A percentile compares a stretch with the other conserved stretches of the same genome.
Conservation (phyloP, 92 coral and sea anemone species). For the Desmophyllum pertusum region DNA sequence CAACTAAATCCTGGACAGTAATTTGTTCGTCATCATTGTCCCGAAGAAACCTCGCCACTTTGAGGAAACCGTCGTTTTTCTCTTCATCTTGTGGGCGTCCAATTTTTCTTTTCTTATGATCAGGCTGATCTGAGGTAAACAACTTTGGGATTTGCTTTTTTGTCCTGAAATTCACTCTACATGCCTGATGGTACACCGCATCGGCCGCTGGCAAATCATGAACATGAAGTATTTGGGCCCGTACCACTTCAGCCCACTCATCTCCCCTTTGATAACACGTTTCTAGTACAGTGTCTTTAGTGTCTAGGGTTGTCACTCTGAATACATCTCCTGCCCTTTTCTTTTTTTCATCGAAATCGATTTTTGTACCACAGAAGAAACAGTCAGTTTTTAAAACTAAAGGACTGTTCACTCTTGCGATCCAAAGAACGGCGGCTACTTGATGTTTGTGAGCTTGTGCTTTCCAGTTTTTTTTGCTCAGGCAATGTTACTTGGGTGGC, state of each 20-base stretch:
- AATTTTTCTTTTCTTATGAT: no score
- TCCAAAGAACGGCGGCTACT: constrained; percentile 15
- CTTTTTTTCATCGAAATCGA: constrained; percentile 28
- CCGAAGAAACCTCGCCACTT: constrained; percentile 25
- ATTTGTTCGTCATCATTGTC: constrained; percentile 61
- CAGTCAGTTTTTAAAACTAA: constrained; percentile 51
- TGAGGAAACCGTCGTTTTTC: constrained; percentile 43
- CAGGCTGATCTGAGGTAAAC: no score
- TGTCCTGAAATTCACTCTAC: constrained; percentile 57
- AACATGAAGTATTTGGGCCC: constrained; percentile 32
- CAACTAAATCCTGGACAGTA: constrained; percentile 10
- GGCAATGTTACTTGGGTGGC: constrained; percentile 20
- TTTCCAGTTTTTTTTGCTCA: constrained; percentile 8
- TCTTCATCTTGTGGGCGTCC: constrained; percentile 61
- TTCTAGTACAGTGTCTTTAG: constrained; percentile 20
- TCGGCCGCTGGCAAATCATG: constrained; percentile 55
- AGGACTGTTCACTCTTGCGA: constrained; percentile 16
- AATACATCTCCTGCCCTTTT: constrained; percentile 30
- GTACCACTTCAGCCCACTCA: constrained; percentile 42
- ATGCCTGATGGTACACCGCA: constrained; percentile 56
- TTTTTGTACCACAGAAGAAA: constrained; percentile 44
- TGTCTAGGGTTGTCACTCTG: constrained; percentile 39
- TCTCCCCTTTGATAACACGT: constrained; percentile 44
- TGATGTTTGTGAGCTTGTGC: no score
- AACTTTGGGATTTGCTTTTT: constrained; percentile 46